Evolutionary conservation across 1,140 invertebrate species (phyloP).

Genomic region (Bradysia coprophila): DNA sequence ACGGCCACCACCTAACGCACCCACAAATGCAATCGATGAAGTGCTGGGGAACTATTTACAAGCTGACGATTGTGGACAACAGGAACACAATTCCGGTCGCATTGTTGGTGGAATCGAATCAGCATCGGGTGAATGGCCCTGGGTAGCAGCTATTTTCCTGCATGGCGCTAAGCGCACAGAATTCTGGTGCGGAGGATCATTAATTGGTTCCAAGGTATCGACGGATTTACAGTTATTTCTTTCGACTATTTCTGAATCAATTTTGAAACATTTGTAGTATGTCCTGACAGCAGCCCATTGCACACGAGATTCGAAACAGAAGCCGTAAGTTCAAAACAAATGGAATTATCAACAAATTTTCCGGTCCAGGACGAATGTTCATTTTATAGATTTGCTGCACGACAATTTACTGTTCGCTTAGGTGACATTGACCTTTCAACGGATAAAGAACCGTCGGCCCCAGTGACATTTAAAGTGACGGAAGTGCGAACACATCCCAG

Average conservation of each 20-base stretch:
- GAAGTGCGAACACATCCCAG: constrained; percentile 60
- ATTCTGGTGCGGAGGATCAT: constrained; percentile 86
- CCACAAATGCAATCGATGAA: not conserved
- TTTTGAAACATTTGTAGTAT: no score
- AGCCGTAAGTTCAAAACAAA: constrained; percentile 45
- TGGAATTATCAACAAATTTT: not conserved
- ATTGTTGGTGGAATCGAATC: constrained; percentile 79
- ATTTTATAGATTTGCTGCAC: constrained; percentile 51
- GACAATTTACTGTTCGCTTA: constrained; percentile 72
- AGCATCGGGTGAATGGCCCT: constrained; percentile 67
- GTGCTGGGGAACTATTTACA: constrained; percentile 24
- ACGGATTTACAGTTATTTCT: no score
- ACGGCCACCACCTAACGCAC: not conserved
- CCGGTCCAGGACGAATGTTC: not conserved
- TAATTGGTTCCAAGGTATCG: constrained; percentile 61
- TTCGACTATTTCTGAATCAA: no score
- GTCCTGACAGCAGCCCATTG: constrained; percentile 87
- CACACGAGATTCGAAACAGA: constrained; percentile 65
- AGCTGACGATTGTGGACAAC: constrained; percentile 54
- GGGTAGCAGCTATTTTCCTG: constrained; percentile 86
- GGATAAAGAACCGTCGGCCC: constrained; percentile 61
- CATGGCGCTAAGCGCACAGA: constrained; percentile 69
- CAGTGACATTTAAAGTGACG: constrained; percentile 54
- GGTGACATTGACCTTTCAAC: constrained; percentile 73
- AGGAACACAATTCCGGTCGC: constrained; percentile 61